Evolutionary conservation across 2,797 vertebrate genomes (phyloP).

Genomic region (Thripadectes ignobilis): DNA sequence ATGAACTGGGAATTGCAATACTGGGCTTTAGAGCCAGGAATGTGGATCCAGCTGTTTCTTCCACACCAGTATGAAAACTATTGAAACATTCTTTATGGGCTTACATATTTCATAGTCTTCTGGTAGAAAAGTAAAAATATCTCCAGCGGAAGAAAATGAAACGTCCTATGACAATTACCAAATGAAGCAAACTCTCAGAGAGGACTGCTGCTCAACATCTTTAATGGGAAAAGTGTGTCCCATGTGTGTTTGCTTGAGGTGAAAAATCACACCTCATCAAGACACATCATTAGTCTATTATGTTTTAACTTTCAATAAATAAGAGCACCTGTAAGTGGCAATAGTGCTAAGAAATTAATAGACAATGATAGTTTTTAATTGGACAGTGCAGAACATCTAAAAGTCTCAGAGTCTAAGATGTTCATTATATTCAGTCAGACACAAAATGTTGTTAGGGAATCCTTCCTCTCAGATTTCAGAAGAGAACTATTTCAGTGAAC

Average conservation of each 20-base stretch:
- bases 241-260: not conserved
- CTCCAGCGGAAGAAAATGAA: not conserved
- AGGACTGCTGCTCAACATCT: not conserved
- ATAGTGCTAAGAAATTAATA: not conserved
- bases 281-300: not conserved
- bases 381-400: not conserved
- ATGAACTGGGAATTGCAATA: slow-evolving; percentile 34
- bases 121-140: slow-evolving; percentile 26
- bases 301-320: not conserved
- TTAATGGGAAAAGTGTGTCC: not conserved
- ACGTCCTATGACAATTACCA: not conserved
- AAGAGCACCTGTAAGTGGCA: not conserved
- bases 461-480: not conserved
- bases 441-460: not conserved
- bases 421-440: not conserved
- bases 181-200: not conserved
- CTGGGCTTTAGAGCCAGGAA: slow-evolving; percentile 20
- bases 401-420: not conserved
- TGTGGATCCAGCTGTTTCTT: slow-evolving; percentile 56
- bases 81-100: not conserved
- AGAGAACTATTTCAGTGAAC: not conserved
- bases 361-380: not conserved
- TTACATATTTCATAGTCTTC: slow-evolving; percentile 30
- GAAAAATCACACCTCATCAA: slow-evolving; percentile 7
- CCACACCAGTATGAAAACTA: not conserved